These are phyloP conservation scores for Isaurus tuberculatus DNA, from an alignment of 92 coral and sea anemone genomes.

Conservation along the genomic window DNA sequence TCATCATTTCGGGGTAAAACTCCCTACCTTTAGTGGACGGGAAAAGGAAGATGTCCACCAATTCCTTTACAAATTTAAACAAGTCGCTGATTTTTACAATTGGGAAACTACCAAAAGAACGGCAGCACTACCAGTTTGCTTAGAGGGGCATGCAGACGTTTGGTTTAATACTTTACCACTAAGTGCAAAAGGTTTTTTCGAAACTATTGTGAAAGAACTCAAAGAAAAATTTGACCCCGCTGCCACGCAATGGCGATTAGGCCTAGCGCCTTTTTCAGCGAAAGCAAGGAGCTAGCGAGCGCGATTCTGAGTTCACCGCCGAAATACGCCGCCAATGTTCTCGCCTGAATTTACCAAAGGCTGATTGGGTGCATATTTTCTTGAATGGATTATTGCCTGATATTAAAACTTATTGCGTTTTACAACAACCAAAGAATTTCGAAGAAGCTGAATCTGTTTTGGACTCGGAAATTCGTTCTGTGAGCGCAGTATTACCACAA, in stretches of 20 bases:
- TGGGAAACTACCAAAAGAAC: no score
- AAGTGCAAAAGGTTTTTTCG: not conserved
- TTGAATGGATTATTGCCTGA: conserved; percentile 30
- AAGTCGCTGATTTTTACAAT: no score
- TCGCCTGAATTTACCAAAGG: conserved; percentile 30
- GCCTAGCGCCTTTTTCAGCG: conserved; percentile 44
- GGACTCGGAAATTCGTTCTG: not conserved
- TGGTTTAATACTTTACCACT: conserved; percentile 33
- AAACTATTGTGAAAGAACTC: not conserved
- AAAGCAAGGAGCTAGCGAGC: conserved; percentile 25
- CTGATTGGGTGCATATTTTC: conserved; percentile 32
- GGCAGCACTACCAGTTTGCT: no score
- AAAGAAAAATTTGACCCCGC: conserved; percentile 30
- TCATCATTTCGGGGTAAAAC: no score
- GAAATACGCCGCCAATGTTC: not conserved
- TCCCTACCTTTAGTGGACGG: no score
- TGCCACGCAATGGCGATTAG: conserved; percentile 29
- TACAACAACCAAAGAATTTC: conserved; percentile 43
- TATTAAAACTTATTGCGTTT: conserved; percentile 12
- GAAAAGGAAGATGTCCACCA: no score
- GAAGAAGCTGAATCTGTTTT: conserved; percentile 21
- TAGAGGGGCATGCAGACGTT: conserved; percentile 4
- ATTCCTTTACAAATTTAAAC: not conserved
- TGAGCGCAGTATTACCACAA: not conserved
- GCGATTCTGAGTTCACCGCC: conserved; percentile 12